phyloP scores from a whole-genome alignment of 2,797 vertebrate species.

The Hemibagrus guttatus region DNA sequence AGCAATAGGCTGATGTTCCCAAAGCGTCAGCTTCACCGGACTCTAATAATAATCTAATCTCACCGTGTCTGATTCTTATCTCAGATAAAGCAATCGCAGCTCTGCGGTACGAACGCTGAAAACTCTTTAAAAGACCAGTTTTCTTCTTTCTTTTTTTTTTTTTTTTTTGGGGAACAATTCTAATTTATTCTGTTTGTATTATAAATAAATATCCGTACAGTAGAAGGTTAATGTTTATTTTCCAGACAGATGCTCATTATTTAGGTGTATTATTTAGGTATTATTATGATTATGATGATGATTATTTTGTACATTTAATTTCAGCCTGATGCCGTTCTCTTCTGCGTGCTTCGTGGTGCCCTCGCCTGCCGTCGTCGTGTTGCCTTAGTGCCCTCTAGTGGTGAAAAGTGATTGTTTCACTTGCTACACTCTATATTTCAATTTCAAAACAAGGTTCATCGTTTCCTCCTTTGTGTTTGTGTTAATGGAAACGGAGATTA shows the following conservation, averaged over 20 bases:
- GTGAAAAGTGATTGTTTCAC: constrained; percentile 75
- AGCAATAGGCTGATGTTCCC: constrained; percentile 67
- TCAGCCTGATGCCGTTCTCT: constrained; percentile 67
- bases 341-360: constrained; percentile 72
- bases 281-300: constrained; percentile 71
- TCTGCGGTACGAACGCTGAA: constrained; percentile 53
- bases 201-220: constrained; percentile 75
- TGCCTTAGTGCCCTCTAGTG: constrained; percentile 82
- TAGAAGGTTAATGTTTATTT: constrained; percentile 73
- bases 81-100: constrained; percentile 43
- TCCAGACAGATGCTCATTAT: constrained; percentile 66
- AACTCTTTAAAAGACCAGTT: constrained; percentile 51
- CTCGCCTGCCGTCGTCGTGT: constrained; percentile 78
- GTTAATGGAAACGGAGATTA: background rate
- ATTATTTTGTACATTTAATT: constrained; percentile 63
- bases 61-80: constrained; percentile 27
- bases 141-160: constrained; percentile 56
- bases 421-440: constrained; percentile 52
- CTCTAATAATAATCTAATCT: constrained; percentile 15
- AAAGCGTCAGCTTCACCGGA: constrained; percentile 46
- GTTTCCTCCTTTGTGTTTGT: background rate
- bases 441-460: constrained; percentile 8
- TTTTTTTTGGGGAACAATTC: constrained; percentile 52
- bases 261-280: constrained; percentile 69
- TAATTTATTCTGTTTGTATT: constrained; percentile 82